Evolutionary conservation across 2,797 vertebrate species (phyloP).

Genomic region (Petrocephalus sullivani): DNA sequence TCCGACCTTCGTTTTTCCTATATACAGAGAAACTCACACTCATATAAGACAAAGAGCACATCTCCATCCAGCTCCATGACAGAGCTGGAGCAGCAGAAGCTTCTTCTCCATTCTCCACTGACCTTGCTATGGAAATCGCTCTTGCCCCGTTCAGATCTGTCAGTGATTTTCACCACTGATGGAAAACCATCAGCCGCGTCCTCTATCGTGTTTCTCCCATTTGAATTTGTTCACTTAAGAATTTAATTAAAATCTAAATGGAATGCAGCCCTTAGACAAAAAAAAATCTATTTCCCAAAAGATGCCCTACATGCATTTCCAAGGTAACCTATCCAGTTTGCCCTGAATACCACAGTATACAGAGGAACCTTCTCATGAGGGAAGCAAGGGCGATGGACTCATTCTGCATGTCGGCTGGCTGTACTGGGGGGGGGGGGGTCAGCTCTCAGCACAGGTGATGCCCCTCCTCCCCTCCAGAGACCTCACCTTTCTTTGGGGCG

Average conservation of each 20-base stretch:
- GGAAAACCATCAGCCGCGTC: not conserved
- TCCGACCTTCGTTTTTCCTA: not conserved
- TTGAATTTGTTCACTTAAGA: conserved; percentile 3
- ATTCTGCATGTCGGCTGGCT: not conserved
- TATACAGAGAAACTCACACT: not conserved
- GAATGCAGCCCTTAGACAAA: conserved; percentile 19
- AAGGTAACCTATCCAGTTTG: not conserved
- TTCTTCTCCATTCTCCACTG: not conserved
- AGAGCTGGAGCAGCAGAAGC: not conserved
- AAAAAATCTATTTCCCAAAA: not conserved
- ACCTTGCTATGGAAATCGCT: not conserved
- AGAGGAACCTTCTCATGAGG: not conserved
- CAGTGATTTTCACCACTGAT: conserved; percentile 2
- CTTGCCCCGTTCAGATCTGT: not conserved
- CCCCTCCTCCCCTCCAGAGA: not conserved
- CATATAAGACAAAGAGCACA: not conserved
- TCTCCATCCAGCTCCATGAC: not conserved
- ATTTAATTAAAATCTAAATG: conserved; percentile 3
- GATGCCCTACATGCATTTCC: not conserved
- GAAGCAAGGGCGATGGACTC: not conserved
- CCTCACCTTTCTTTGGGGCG: conserved; percentile 93
- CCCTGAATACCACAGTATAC: not conserved
- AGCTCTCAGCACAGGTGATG: not conserved
- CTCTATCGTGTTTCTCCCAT: not conserved
- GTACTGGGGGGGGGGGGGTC: not conserved